A percentile compares a stretch with the other conserved stretches of the same genome.
These are phyloP conservation scores for Trichogramma pretiosum DNA, from an alignment of 1,140 invertebrate genomes.

Conservation along the genomic window DNA sequence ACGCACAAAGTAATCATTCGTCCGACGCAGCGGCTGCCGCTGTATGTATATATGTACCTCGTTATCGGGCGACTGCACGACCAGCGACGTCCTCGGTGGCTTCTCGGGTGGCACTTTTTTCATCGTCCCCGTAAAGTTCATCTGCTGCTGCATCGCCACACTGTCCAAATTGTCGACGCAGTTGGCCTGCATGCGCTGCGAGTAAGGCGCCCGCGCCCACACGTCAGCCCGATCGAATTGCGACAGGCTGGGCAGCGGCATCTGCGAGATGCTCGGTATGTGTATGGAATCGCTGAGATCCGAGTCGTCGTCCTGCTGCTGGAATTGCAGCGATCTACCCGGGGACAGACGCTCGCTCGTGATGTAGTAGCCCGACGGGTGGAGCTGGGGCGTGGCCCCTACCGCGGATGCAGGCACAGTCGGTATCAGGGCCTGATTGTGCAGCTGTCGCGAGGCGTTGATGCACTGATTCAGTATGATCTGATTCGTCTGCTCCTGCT, in stretches of 20 bases:
- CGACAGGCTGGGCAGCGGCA: slow-evolving; percentile 34
- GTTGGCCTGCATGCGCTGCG: slow-evolving; percentile 33
- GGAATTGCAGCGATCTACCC: slow-evolving; percentile 27
- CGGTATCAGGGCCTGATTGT: slow-evolving; percentile 30
- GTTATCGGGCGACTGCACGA: slow-evolving; percentile 39
- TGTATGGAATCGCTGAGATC: slow-evolving; percentile 28
- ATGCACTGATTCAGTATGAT: slow-evolving; percentile 8
- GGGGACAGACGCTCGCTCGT: slow-evolving; percentile 34
- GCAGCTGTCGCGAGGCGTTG: slow-evolving; percentile 22
- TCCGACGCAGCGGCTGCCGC: too few relatives aligned
- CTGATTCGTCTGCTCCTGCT: slow-evolving; percentile 16
- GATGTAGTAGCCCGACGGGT: slow-evolving; percentile 23
- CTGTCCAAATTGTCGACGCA: slow-evolving; percentile 30
- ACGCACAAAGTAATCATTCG: too few relatives aligned
- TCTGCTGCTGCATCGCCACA: slow-evolving; percentile 15
- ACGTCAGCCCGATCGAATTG: slow-evolving; percentile 36
- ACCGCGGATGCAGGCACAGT: slow-evolving; percentile 27
- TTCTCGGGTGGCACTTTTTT: slow-evolving; percentile 44
- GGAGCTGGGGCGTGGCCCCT: slow-evolving; percentile 12
- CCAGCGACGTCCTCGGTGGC: slow-evolving; percentile 42
- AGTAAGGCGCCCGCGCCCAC: slow-evolving; percentile 23
- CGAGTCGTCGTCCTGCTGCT: slow-evolving; percentile 20
- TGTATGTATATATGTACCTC: slow-evolving; percentile 42
- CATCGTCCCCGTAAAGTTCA: slow-evolving; percentile 37
- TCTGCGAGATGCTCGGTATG: slow-evolving; percentile 37